phyloP scores from a whole-genome alignment of 2,797 vertebrate genomes.

The Xiphorhynchus erythropygius region DNA sequence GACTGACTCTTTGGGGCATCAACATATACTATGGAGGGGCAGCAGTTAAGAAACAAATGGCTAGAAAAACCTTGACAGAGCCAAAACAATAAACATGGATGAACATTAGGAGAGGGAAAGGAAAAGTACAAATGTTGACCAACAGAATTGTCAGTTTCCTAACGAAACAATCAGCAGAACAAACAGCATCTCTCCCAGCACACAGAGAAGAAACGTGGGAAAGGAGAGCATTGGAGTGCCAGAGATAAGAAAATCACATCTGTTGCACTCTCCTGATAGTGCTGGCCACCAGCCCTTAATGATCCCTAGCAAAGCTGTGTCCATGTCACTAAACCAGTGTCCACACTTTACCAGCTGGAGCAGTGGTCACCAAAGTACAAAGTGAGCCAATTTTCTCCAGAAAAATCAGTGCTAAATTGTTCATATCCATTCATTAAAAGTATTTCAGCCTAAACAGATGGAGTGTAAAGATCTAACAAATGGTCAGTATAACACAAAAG shows the following conservation, averaged over 20 bases:
- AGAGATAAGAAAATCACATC: conserved; percentile 9
- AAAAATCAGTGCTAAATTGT: not conserved
- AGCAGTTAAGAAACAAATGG: not conserved
- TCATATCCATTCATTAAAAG: not conserved
- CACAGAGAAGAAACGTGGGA: not conserved
- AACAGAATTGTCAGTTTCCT: not conserved
- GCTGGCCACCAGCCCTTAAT: not conserved
- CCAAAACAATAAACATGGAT: not conserved
- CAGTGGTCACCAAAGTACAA: not conserved
- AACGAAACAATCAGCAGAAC: not conserved
- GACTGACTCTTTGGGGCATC: not conserved
- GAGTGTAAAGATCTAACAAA: conserved; percentile 26
- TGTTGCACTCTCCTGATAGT: not conserved
- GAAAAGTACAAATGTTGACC: not conserved
- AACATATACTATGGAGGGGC: not conserved
- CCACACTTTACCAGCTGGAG: not conserved
- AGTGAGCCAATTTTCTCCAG: not conserved
- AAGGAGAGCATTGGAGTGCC: not conserved
- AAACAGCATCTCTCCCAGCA: not conserved
- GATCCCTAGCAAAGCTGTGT: not conserved
- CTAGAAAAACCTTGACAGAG: not conserved
- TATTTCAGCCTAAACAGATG: conserved; percentile 25
- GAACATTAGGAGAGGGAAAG: not conserved
- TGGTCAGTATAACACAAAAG: not conserved
- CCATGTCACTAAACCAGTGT: not conserved